Percentiles rank a stretch among this genome's conserved stretches.
These are phyloP conservation scores for Oryzias sinensis DNA, from an alignment of 2,797 vertebrate genomes.

Conservation along the genomic window DNA sequence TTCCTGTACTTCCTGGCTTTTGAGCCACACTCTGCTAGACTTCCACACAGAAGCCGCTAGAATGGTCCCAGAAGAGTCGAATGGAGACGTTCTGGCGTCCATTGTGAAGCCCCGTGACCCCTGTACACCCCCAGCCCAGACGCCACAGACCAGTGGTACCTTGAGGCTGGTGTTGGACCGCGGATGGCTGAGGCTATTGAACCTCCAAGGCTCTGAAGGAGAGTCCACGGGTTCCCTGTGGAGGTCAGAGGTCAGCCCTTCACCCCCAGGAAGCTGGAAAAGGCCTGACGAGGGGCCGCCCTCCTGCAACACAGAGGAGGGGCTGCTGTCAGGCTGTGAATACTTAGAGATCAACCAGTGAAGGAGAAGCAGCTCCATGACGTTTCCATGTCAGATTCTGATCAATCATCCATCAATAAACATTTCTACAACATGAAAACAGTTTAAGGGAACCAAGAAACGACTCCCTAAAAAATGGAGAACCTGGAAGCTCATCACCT, in stretches of 20 bases:
- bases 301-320: conserved; percentile 77
- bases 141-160: conserved; percentile 63
- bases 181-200: conserved; percentile 87
- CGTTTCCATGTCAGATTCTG: too few relatives aligned
- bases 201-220: conserved; percentile 89
- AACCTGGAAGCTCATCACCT: too few relatives aligned
- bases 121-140: neutral
- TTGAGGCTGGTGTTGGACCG: conserved; percentile 92
- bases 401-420: too few relatives aligned
- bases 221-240: conserved; percentile 82
- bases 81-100: conserved; percentile 30
- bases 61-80: conserved; percentile 65
- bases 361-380: too few relatives aligned
- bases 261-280: conserved; percentile 86
- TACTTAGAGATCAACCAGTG: too few relatives aligned
- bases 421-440: too few relatives aligned
- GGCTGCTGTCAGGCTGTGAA: neutral
- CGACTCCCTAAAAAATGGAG: too few relatives aligned
- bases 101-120: conserved; percentile 27
- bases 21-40: conserved; percentile 39
- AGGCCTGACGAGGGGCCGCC: conserved; percentile 89
- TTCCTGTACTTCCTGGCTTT: conserved; percentile 58
- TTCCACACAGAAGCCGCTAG: conserved; percentile 45
- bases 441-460: too few relatives aligned
- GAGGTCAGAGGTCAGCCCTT: conserved; percentile 84